These are phyloP conservation scores for Myzus persicae DNA, from an alignment of 1,140 invertebrate genomes.

Conservation along the genomic window DNA sequence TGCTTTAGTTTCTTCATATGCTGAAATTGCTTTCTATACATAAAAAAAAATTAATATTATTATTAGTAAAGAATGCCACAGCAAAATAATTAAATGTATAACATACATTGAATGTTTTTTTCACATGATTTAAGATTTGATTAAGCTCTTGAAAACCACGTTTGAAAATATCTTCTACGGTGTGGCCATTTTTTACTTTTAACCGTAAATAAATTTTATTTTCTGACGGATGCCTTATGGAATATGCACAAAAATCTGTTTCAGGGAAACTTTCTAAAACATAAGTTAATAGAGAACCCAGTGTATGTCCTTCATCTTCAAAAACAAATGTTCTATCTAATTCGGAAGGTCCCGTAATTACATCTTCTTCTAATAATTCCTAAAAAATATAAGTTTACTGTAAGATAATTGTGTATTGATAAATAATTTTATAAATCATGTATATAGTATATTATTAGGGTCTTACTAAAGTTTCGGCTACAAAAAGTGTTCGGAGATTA, in stretches of 20 bases:
- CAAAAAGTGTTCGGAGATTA: no score
- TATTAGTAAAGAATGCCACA: neutral
- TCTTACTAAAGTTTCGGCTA: no score
- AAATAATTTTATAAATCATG: neutral
- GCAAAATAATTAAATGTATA: neutral
- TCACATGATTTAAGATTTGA: slow-evolving; percentile 48
- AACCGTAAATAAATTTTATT: slow-evolving; percentile 57
- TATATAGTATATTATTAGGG: neutral
- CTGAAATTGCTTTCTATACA: neutral
- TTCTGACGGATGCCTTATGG: slow-evolving; percentile 58
- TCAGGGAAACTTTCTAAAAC: slow-evolving; percentile 58
- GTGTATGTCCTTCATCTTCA: slow-evolving; percentile 59
- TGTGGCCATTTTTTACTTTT: slow-evolving; percentile 56
- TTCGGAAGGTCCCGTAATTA: neutral
- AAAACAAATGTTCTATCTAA: slow-evolving; percentile 57
- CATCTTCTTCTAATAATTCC: slow-evolving; percentile 44
- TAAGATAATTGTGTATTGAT: neutral
- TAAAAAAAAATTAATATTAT: slow-evolving; percentile 19
- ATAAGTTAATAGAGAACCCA: slow-evolving; percentile 56
- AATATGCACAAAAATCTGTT: slow-evolving; percentile 59
- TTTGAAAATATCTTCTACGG: slow-evolving; percentile 58
- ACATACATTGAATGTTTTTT: slow-evolving; percentile 57
- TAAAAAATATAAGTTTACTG: neutral
- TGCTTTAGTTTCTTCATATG: slow-evolving; percentile 39
- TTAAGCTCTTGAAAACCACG: slow-evolving; percentile 56